A percentile compares a stretch with the other conserved stretches of the same genome.
Conservation (phyloP, 2,113 vertebrate species). For the Engraulis encrasicolus region DNA sequence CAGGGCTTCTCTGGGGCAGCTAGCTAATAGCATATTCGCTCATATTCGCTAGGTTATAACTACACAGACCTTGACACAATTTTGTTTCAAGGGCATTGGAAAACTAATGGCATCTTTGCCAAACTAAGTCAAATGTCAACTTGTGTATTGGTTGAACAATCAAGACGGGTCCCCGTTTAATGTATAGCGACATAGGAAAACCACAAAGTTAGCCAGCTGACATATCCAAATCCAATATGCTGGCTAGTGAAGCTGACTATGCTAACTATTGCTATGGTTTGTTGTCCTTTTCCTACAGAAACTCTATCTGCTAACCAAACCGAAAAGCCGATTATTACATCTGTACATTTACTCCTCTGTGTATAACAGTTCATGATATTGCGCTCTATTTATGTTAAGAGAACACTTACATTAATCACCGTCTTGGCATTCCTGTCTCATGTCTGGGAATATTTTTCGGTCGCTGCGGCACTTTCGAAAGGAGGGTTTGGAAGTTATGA, state of each 20-base stretch:
- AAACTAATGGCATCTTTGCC: too few species aligned
- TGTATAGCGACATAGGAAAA: not conserved
- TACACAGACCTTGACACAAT: not conserved
- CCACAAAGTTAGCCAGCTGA: not conserved
- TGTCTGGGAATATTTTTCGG: constrained; percentile 29
- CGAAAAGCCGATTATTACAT: not conserved
- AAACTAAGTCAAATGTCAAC: not conserved
- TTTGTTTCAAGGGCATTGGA: not conserved
- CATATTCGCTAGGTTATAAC: too few species aligned
- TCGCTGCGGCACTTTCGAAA: not conserved
- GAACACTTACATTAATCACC: constrained; percentile 20
- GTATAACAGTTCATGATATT: too few species aligned
- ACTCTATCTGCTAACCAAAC: not conserved
- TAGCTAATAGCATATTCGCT: too few species aligned
- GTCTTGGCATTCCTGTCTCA: constrained; percentile 28
- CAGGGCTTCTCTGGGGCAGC: too few species aligned
- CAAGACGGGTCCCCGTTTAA: not conserved
- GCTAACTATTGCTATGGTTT: not conserved
- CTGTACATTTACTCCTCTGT: not conserved
- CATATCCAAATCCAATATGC: not conserved
- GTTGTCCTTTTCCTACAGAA: too few species aligned
- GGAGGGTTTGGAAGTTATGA: constrained; percentile 32
- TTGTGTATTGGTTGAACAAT: not conserved
- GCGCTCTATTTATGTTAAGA: not conserved
- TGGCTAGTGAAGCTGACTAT: not conserved